Conservation (phyloP, 2,888 invertebrate genomes). For the Thecophora atra region DNA sequence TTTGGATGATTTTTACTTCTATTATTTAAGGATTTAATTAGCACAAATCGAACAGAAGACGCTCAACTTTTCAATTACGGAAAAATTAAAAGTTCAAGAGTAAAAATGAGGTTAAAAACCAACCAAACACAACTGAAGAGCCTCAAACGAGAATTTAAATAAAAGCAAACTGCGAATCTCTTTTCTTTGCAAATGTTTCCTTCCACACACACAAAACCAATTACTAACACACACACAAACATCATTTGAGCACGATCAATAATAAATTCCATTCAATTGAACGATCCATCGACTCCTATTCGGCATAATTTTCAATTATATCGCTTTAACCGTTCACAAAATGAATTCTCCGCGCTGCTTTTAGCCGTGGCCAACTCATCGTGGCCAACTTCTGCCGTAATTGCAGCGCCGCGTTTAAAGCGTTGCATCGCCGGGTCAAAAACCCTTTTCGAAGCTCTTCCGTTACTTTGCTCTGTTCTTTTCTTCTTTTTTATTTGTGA, state of each 20-base stretch:
- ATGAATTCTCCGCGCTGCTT: neutral
- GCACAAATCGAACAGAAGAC: too few species aligned
- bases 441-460: slow-evolving; percentile 28
- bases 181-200: too few species aligned
- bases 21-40: too few species aligned
- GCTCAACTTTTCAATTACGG: too few species aligned
- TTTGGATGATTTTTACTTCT: too few species aligned
- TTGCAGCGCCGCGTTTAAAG: slow-evolving; percentile 39
- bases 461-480: neutral
- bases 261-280: neutral
- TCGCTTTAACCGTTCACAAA: neutral
- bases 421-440: slow-evolving; percentile 43
- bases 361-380: neutral
- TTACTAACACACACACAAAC: too few species aligned
- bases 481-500: neutral
- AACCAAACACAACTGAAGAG: too few species aligned
- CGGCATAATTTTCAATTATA: slow-evolving; percentile 10
- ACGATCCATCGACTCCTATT: neutral
- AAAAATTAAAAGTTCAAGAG: too few species aligned
- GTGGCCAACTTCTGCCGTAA: slow-evolving; percentile 39
- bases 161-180: too few species aligned
- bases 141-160: too few species aligned
- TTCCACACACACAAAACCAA: neutral
- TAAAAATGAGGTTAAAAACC: too few species aligned
- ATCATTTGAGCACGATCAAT: neutral